Percentiles rank a stretch among this genome's conserved stretches.
phyloP scores from a whole-genome alignment of 1,140 invertebrate genomes.

The Bombus fervidus region DNA sequence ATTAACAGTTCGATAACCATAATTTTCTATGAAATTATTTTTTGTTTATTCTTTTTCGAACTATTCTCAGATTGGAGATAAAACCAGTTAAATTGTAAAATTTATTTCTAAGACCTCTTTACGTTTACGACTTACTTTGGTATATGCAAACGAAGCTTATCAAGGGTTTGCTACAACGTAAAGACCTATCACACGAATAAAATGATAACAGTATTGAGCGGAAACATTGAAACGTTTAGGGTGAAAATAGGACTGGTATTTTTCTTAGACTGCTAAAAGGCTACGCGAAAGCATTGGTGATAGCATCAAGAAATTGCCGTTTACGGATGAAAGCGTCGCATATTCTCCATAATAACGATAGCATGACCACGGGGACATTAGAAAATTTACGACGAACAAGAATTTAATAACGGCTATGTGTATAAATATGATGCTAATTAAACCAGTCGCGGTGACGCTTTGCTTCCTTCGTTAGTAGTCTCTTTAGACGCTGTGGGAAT shows the following conservation, averaged over 20 bases:
- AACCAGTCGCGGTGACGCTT: not conserved
- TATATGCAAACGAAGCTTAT: not conserved
- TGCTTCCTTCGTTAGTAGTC: not conserved
- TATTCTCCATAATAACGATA: not conserved
- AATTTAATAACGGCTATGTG: not conserved
- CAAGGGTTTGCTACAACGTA: not conserved
- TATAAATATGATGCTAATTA: slow-evolving; percentile 25
- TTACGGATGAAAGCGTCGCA: slow-evolving; percentile 21
- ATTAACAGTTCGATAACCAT: no score
- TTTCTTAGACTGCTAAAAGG: not conserved
- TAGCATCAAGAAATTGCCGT: slow-evolving; percentile 29
- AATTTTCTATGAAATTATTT: no score
- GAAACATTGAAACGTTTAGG: slow-evolving; percentile 17
- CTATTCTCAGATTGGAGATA: no score
- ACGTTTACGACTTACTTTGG: not conserved
- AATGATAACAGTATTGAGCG: not conserved
- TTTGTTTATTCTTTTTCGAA: no score
- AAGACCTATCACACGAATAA: not conserved
- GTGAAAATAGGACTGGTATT: not conserved
- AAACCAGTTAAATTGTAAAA: no score
- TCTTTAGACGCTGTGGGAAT: not conserved
- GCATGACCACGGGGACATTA: not conserved
- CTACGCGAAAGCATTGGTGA: not conserved
- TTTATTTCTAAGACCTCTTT: no score
- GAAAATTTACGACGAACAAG: slow-evolving; percentile 24